Evolutionary conservation across 1,140 invertebrate species (phyloP).

Genomic region (Meloidogyne exigua): DNA sequence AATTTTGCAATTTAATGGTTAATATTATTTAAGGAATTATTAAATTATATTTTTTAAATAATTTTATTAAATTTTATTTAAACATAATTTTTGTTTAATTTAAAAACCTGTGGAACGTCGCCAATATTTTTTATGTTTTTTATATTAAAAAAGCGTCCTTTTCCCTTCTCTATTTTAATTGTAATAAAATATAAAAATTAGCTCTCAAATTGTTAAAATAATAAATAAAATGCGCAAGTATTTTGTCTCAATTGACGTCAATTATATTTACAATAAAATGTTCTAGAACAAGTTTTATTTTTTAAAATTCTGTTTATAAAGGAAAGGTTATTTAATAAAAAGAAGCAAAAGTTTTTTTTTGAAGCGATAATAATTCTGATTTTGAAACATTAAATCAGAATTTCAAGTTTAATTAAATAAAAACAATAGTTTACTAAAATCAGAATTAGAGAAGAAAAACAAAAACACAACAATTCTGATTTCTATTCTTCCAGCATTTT

Average conservation of each 20-base stretch:
- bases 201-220: neutral
- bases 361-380: too few species aligned
- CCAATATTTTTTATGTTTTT: neutral
- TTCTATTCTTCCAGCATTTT: too few species aligned
- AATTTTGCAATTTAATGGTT: too few species aligned
- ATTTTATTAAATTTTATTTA: too few species aligned
- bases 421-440: too few species aligned
- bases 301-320: neutral
- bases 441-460: too few species aligned
- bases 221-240: neutral
- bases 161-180: neutral
- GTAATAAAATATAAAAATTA: neutral
- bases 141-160: neutral
- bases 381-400: too few species aligned
- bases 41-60: too few species aligned
- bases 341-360: neutral
- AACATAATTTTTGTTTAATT: too few species aligned
- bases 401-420: too few species aligned
- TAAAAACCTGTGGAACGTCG: neutral
- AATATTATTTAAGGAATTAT: too few species aligned
- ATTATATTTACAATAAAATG: neutral
- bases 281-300: neutral
- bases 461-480: too few species aligned
- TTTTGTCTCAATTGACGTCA: conserved; percentile 2
- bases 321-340: neutral